Evolutionary conservation across 2,113 vertebrate species (phyloP), one percentile per base, ranked within the genome.

Genomic region (Pygoscelis adeliae): DNA sequence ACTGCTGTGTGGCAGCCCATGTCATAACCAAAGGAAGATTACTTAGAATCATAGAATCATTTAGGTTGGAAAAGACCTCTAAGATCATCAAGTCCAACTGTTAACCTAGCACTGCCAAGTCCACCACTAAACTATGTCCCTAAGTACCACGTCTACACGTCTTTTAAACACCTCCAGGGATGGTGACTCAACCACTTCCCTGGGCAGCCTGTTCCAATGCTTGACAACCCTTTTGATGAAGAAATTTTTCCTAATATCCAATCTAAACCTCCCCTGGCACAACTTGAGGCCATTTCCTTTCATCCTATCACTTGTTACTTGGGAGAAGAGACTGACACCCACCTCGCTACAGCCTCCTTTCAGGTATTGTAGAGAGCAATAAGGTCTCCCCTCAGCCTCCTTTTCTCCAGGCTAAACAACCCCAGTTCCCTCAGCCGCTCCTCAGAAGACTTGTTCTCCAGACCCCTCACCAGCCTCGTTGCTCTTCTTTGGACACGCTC

Each of bases 391-490:
- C 13, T 58, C 7, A 19, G 56, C 20, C 20, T 34, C 20, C 32
- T 34, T 5, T 34, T 58, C 56, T 58, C 56, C 32, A 34, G 12
- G 3, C 55, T 58, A 9, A 58, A 58, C 56, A 58, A 9, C 13
- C 56, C 56, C 56, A 58, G 20, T 2, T 58, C 32, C 56, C 9
- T n/a, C 34, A 22, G 56, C 9, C 1, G 17, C 32, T 58, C 20
- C 32, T 9, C 32, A n/a, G 6, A 1, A n/a, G 20, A 13, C 56
- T 58, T 58, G 32, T 9, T 1, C 32, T n/a, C 56, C 1, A 58
- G 32, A 22, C 56, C 20, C 56, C 6, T 58, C 56, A 9, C 56
- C 56, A n/a, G 56, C 56, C 22, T n/a, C 2, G 20, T 22, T n/a
- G 20, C 32, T 11, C 56, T 58, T n/a, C 56, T 14, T 11, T 58